Percentiles rank a stretch among this genome's conserved stretches.
These are phyloP conservation scores for Microctonus brassicae DNA, from an alignment of 2,888 invertebrate species.

Conservation along the genomic window DNA sequence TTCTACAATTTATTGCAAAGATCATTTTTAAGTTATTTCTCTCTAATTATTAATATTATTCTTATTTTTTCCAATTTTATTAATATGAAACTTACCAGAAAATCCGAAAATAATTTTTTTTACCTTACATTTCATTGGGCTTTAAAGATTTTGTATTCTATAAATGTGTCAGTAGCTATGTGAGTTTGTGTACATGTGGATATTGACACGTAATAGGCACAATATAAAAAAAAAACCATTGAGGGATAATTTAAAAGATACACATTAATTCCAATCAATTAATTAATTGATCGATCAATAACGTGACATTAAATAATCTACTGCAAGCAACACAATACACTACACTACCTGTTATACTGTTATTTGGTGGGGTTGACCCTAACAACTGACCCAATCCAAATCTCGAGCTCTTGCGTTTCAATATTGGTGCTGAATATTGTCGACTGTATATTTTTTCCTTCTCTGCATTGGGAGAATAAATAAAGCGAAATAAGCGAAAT, in stretches of 20 bases:
- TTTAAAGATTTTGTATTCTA: conserved; percentile 15
- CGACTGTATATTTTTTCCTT: conserved; percentile 90
- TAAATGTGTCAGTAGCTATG: conserved; percentile 3
- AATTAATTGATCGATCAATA: not conserved
- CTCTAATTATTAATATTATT: not conserved
- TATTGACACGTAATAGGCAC: conserved; percentile 44
- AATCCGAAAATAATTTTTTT: conserved; percentile 2
- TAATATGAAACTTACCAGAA: conserved; percentile 26
- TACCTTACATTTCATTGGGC: conserved; percentile 8
- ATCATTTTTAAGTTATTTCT: not conserved
- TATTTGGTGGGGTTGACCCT: conserved; percentile 73
- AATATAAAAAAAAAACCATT: conserved; percentile 38
- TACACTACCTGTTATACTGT: conserved; percentile 76
- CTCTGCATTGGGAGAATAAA: conserved; percentile 70
- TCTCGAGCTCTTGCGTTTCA: conserved; percentile 92
- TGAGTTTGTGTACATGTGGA: conserved; percentile 19
- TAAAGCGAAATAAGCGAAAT: conserved; percentile 20
- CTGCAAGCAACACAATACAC: conserved; percentile 54
- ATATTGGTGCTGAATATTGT: conserved; percentile 95
- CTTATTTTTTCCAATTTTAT: not conserved
- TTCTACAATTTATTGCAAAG: not conserved
- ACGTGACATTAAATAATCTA: conserved; percentile 28
- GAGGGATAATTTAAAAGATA: not conserved
- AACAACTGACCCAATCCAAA: conserved; percentile 91
- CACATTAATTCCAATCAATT: not conserved